Conservation (phyloP, 2,113 vertebrate genomes). For the Laticauda colubrina region DNA sequence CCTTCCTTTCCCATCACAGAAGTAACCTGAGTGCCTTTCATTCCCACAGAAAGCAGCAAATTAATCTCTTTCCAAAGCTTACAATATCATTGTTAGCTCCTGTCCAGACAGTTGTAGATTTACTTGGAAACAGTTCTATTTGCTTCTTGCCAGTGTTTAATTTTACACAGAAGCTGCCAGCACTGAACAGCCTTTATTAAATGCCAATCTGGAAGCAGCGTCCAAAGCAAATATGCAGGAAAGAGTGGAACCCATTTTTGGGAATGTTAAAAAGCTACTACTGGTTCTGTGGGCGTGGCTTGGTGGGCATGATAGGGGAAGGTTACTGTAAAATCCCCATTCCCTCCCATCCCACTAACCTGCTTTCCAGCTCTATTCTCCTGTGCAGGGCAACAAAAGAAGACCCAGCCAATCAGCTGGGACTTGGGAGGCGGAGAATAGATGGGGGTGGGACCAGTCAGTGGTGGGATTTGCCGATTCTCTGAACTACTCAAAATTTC, state of each 20-base stretch:
- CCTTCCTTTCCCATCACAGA: not conserved
- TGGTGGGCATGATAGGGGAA: too few relatives aligned
- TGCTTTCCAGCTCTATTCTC: too few relatives aligned
- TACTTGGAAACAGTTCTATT: conserved; percentile 3
- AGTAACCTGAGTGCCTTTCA: not conserved
- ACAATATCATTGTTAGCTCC: not conserved
- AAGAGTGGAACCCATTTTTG: not conserved
- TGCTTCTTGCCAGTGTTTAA: not conserved
- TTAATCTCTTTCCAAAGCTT: not conserved
- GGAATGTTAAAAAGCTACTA: not conserved
- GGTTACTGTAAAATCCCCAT: too few relatives aligned
- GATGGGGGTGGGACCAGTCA: too few relatives aligned
- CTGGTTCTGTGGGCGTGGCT: too few relatives aligned
- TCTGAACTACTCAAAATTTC: too few relatives aligned
- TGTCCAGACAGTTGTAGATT: conserved; percentile 10
- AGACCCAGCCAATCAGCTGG: too few relatives aligned
- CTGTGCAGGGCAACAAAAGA: too few relatives aligned
- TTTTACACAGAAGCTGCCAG: not conserved
- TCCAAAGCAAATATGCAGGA: not conserved
- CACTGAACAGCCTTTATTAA: not conserved
- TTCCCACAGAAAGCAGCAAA: not conserved
- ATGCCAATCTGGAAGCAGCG: conserved; percentile 4
- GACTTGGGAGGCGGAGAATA: too few relatives aligned
- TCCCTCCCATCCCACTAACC: too few relatives aligned
- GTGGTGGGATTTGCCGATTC: too few relatives aligned